Evolutionary conservation across 2,113 vertebrate species (phyloP).

Genomic region (Tympanuchus pallidicinctus): DNA sequence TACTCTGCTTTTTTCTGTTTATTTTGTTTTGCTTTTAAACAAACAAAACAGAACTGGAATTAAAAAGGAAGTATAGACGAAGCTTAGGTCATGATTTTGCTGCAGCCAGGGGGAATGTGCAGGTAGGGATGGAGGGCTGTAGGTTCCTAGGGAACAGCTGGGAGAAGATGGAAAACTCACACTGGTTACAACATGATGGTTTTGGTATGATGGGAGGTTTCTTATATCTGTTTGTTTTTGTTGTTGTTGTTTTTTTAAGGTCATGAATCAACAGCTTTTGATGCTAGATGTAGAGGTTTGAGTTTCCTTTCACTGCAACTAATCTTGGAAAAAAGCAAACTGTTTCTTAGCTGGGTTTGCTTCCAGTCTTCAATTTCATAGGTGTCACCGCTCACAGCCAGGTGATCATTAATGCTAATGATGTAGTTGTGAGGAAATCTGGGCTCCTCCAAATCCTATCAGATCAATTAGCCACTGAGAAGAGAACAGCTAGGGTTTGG

Average conservation of each 20-base stretch:
- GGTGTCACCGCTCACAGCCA: not conserved
- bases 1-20: not conserved
- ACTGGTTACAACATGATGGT: not conserved
- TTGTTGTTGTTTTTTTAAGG: not conserved
- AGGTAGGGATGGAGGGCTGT: not conserved
- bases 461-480: accelerated
- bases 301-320: not conserved
- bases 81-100: not conserved
- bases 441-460: accelerated
- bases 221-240: not conserved
- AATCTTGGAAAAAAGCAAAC: not conserved
- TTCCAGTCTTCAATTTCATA: not conserved
- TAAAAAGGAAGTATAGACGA: not conserved
- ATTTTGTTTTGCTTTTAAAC: not conserved
- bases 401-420: not conserved
- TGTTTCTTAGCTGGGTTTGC: not conserved
- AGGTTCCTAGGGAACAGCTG: not conserved
- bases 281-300: not conserved
- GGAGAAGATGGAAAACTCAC: not conserved
- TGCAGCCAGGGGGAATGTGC: not conserved
- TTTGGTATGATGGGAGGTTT: not conserved
- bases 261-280: not conserved
- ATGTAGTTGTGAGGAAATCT: not conserved
- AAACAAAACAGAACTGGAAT: not conserved
- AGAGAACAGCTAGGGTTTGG: not conserved